Evolutionary conservation across 2,888 invertebrate species (phyloP).

Genomic region (Drosophila neutralis): DNA sequence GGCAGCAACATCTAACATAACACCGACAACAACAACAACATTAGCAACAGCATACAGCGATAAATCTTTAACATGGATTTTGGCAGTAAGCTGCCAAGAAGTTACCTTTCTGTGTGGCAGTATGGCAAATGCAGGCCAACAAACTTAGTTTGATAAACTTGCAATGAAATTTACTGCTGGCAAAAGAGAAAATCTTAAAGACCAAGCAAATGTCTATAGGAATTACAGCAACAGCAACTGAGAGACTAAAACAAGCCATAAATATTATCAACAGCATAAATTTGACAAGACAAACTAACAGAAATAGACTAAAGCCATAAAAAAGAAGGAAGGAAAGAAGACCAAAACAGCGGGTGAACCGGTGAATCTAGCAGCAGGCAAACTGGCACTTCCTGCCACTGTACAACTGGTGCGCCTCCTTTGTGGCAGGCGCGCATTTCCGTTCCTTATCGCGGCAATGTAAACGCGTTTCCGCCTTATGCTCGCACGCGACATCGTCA

Average conservation of each 20-base stretch:
- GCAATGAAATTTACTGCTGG: constrained; percentile 26
- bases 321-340: constrained; percentile 7
- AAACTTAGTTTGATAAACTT: constrained; percentile 54
- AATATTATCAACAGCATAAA: constrained; percentile 67
- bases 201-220: constrained; percentile 17
- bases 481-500: constrained; percentile 52
- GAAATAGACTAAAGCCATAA: constrained; percentile 29
- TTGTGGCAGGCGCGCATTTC: constrained; percentile 69
- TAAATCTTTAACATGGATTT: constrained; percentile 77
- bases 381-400: constrained; percentile 59
- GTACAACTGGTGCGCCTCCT: constrained; percentile 33
- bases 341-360: constrained; percentile 38
- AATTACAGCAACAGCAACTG: constrained; percentile 23
- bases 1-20: constrained; percentile 18
- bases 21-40: constrained; percentile 34
- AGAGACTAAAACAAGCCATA: constrained; percentile 51
- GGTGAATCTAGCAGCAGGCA: constrained; percentile 71
- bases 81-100: constrained; percentile 65
- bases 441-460: constrained; percentile 79
- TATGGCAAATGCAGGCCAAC: constrained; percentile 34
- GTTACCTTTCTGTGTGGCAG: constrained; percentile 50
- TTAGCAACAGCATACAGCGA: constrained; percentile 38
- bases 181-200: constrained; percentile 37
- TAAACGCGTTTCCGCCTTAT: constrained; percentile 75
- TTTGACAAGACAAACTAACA: constrained; percentile 38